Conservation (phyloP, 2,797 vertebrate species). For the Chiropotes sagulatus region DNA sequence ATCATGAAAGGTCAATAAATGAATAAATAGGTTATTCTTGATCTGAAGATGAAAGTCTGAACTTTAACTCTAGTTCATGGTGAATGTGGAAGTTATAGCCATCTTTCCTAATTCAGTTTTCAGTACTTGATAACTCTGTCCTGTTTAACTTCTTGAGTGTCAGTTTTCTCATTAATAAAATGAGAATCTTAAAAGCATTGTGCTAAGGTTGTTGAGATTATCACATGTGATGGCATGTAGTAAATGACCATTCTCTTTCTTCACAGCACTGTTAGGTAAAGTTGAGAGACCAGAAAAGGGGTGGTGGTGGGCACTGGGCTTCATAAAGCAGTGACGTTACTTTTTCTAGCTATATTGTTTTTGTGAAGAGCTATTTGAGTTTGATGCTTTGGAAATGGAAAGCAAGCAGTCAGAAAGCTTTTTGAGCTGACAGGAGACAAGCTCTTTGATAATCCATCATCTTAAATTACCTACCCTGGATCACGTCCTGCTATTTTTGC, state of each 20-base stretch:
- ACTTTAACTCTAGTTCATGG: background rate
- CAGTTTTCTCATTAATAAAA: slow-evolving; percentile 4
- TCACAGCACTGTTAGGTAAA: background rate
- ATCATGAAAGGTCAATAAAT: background rate
- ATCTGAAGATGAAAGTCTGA: background rate
- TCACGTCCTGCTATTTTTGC: slow-evolving; percentile 46
- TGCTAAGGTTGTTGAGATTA: background rate
- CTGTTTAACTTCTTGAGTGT: background rate
- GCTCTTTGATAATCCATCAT: slow-evolving; percentile 74
- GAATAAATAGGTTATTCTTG: background rate
- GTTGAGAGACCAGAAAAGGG: background rate
- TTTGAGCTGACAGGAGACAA: slow-evolving; percentile 81
- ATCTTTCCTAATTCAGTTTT: background rate
- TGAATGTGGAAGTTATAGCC: background rate
- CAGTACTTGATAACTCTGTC: background rate
- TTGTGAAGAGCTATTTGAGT: slow-evolving; percentile 71
- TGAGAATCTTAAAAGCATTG: background rate
- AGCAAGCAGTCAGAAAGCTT: slow-evolving; percentile 80
- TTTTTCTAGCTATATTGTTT: slow-evolving; percentile 73
- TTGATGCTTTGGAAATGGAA: slow-evolving; percentile 78
- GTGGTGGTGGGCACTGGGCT: background rate
- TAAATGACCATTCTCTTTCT: background rate
- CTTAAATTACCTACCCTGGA: slow-evolving; percentile 78
- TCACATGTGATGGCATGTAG: background rate
- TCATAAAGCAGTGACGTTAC: slow-evolving; percentile 41